Evolutionary conservation across 2,888 invertebrate species (phyloP), one percentile per base, ranked within the genome.

Genomic region (Brachylomia viminalis): DNA sequence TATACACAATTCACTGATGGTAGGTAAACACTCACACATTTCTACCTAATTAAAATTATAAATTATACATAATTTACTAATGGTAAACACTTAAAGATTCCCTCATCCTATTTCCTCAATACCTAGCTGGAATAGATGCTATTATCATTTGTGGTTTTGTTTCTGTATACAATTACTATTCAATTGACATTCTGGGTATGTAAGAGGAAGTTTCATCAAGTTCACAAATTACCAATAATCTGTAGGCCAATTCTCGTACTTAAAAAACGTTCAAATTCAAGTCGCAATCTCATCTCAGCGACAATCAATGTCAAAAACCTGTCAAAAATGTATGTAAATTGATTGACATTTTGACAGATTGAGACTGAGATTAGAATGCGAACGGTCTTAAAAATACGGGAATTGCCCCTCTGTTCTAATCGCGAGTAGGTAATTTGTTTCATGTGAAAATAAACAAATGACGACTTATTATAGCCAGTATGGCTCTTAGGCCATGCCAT

Each of bases 71-170:
- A 47, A 58, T 27, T 82, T 17, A 67, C 17, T 64, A 67, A 27
- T 81, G 10, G n/a, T 71, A 56, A 58, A 47, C 62, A 52, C 47
- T 78, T 17, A 38, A 27, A 56, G 27, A 67, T 66, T 74, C 75
- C 52, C 66, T 49, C 42, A 68, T 68, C 42, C 42, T 61, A 80
- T 83, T 80, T 80, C 84, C 80, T 79, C 15, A 83, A 67, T 79
- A 65, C 52, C 17, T 83, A 54, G 52, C n/a, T 79, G 33, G 54
- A 84, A 67, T 79, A 64, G 27, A 68, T 6, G 49, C 45, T 54
- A 58, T 42, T 72, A 64, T 42, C 6, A 77, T 78, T n/a, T 64
- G 27, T 49, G 38, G 11, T 75, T 54, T 54, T 78, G 23, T 62
- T 65, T 70, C 52, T 61, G 13, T 49, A 47, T 59, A n/a, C 45